Base-by-base conservation (phyloP, 2,113 vertebrate species). In the Lates calcarifer region DNA sequence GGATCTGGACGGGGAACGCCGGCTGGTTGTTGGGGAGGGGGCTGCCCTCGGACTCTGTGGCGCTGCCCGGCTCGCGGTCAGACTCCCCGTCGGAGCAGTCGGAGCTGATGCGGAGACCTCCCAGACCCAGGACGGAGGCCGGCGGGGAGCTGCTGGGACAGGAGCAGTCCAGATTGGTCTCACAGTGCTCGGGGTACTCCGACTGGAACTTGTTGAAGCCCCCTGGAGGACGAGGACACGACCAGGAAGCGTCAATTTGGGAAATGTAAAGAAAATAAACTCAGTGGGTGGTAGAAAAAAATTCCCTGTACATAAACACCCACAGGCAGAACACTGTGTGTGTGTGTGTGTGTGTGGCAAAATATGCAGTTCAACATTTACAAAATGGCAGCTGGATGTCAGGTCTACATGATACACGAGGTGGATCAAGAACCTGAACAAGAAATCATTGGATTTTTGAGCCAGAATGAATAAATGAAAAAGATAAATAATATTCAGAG, bases 171-270 rank as follows among this genome's bases (percentile, higher is more conserved):
- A 98, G 93, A 75, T 95, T 97, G 39, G 97, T 97, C 95, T 99
- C 98, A 86, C 98, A 99, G 94, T 98, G 97, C 87, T 99, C 98
- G 0, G 98, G 97, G 83, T 97, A 98, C 82, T 99, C 97, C 0
- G 95, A 96, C 93, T 99, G 98, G 93, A 99, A 99, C 95, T 98
- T 98, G 94, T 96, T 98, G 94, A 98, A 99, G 76, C 98, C 98
- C 92, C 98, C 98, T 99, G 56, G 20, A 67, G 39, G 29, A 78
- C 6, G 15, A 53, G 26, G 20, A 64, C 37, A 82, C 73, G 13
- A 63, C 1, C n/a, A 14, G 33, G 18, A 49, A 39, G 17, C 15
- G 11, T 58, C 15, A 35, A 61, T 71, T 20, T 45, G 37, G 10
- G 49, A 37, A 66, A 58, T 55, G 37, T 4, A n/a, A 56, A 49